These are phyloP conservation scores for Acyrthosiphon pisum DNA, from an alignment of 1,140 invertebrate species.

Conservation along the genomic window DNA sequence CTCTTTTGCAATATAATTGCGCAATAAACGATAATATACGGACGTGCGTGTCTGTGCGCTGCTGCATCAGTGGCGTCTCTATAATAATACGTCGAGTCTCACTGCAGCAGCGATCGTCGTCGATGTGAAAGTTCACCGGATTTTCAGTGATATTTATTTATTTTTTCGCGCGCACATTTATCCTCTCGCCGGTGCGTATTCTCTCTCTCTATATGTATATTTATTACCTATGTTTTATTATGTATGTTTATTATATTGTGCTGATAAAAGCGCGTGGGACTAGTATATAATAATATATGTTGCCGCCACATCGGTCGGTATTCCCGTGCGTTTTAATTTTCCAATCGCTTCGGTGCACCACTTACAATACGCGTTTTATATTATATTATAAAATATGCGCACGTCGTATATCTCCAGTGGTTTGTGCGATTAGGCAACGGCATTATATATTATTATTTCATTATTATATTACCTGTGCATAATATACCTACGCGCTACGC, in stretches of 20 bases:
- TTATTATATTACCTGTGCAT: neutral
- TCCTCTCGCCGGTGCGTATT: neutral
- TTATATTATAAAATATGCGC: neutral
- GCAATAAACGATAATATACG: neutral
- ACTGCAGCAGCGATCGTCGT: neutral
- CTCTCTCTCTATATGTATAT: neutral
- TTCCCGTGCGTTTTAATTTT: neutral
- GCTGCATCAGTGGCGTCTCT: neutral
- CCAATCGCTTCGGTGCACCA: neutral
- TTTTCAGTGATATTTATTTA: neutral
- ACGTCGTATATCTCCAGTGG: neutral
- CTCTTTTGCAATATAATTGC: conserved; percentile 4
- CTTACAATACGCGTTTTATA: neutral
- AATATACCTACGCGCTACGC: neutral
- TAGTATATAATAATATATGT: neutral
- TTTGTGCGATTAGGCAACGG: no score
- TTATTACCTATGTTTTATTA: neutral
- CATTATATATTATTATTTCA: no score
- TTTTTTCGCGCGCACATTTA: neutral
- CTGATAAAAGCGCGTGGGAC: neutral
- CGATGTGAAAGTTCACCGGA: conserved; percentile 14
- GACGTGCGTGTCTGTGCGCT: neutral
- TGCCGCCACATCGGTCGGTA: neutral
- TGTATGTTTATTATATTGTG: neutral
- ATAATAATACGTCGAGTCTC: neutral